Conservation (phyloP, 2,888 invertebrate genomes). For the Bedellia somnulentella region DNA sequence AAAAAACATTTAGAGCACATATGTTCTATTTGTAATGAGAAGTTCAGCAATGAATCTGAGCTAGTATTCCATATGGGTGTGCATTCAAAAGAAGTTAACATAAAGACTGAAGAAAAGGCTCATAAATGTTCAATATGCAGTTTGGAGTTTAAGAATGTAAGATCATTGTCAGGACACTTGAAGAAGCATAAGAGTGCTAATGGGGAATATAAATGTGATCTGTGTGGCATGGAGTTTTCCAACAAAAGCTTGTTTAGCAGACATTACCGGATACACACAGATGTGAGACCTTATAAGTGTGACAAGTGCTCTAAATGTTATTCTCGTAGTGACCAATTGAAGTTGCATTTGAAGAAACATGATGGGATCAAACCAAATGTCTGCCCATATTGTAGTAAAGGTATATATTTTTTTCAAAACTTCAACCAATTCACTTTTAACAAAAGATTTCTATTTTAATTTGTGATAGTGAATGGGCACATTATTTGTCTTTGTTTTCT, state of each 20-base stretch:
- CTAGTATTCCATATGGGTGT: background rate
- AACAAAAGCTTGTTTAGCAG: constrained; percentile 35
- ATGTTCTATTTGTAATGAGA: no score
- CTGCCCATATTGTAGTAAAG: constrained; percentile 63
- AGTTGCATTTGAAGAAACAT: constrained; percentile 62
- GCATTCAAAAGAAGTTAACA: constrained; percentile 14
- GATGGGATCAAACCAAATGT: constrained; percentile 56
- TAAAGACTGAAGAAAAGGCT: constrained; percentile 13
- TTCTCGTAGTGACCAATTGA: constrained; percentile 57
- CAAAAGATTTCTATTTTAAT: no score
- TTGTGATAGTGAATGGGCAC: no score
- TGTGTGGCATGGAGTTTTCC: constrained; percentile 42
- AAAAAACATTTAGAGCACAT: constrained; percentile 23
- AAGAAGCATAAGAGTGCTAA: constrained; percentile 34
- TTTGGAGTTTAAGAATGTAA: constrained; percentile 48
- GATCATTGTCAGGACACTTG: constrained; percentile 41
- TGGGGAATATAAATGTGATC: constrained; percentile 39
- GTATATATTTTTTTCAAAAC: constrained; percentile 33
- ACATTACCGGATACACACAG: constrained; percentile 55
- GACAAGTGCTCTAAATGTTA: constrained; percentile 59
- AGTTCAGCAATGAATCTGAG: background rate
- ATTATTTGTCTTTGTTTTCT: no score
- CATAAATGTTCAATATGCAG: constrained; percentile 54
- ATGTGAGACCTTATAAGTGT: constrained; percentile 55
- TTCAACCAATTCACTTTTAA: no score